Conservation (phyloP, 1,140 invertebrate genomes). For the Zaprionus kolodkinae region DNA sequence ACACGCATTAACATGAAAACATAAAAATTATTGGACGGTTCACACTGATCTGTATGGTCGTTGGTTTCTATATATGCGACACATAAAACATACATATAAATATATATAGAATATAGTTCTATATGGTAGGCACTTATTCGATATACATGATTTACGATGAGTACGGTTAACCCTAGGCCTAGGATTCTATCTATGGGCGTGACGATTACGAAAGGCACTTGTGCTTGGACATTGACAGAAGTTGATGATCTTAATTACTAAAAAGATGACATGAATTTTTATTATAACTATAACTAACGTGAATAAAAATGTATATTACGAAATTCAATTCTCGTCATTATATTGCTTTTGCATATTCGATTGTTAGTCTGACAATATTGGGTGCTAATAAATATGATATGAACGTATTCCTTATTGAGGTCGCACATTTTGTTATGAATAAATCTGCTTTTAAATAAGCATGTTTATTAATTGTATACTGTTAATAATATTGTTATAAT, state of each 20-base stretch:
- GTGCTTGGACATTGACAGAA: not conserved
- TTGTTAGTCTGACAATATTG: no score
- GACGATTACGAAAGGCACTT: constrained; percentile 50
- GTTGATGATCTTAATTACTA: not conserved
- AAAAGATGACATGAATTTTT: not conserved
- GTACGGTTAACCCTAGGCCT: no score
- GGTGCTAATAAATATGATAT: not conserved
- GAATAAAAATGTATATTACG: not conserved
- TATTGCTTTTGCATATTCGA: not conserved
- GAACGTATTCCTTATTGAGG: not conserved
- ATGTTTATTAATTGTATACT: not conserved
- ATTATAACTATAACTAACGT: no score
- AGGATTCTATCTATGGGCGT: constrained; percentile 11
- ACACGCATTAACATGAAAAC: constrained; percentile 67
- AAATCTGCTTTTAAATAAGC: not conserved
- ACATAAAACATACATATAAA: constrained; percentile 61
- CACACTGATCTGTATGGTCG: constrained; percentile 77
- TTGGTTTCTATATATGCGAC: constrained; percentile 69
- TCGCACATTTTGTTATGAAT: not conserved
- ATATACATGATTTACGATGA: constrained; percentile 27
- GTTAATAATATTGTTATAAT: not conserved
- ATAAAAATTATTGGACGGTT: constrained; percentile 81
- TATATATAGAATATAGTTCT: constrained; percentile 23
- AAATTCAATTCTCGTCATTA: not conserved
- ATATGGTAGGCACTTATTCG: constrained; percentile 46